phyloP scores from a whole-genome alignment of 2,888 invertebrate genomes.

The Pilophorus perplexus region DNA sequence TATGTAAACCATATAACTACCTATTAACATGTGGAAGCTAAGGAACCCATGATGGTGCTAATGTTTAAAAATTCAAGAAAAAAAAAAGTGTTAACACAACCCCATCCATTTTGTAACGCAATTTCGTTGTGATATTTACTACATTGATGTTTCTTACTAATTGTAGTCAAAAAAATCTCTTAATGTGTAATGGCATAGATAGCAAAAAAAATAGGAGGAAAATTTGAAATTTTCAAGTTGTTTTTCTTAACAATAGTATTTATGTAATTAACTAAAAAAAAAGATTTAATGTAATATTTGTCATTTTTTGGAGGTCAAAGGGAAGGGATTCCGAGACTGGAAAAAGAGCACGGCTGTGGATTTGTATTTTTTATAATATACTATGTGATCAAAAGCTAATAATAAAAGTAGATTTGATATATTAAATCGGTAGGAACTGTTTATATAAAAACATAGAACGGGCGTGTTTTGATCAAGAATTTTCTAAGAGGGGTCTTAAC shows the following conservation, averaged over 20 bases:
- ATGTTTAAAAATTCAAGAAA: too few relatives aligned
- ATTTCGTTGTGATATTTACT: conserved; percentile 49
- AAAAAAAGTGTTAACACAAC: conserved; percentile 21
- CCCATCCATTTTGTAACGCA: conserved; percentile 48
- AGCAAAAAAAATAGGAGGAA: too few relatives aligned
- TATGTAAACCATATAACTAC: too few relatives aligned
- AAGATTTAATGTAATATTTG: conserved; percentile 26
- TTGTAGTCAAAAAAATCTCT: conserved; percentile 46
- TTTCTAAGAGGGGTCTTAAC: conserved; percentile 22
- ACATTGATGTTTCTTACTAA: conserved; percentile 47
- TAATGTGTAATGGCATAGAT: conserved; percentile 41
- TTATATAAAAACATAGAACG: conserved; percentile 35
- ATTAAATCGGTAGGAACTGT: conserved; percentile 43
- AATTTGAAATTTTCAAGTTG: conserved; percentile 29
- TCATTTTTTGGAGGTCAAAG: conserved; percentile 35
- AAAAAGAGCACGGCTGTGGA: conserved; percentile 46
- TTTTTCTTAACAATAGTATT: conserved; percentile 26
- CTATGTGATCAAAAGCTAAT: conserved; percentile 45
- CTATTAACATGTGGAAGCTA: too few relatives aligned
- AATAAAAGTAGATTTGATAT: conserved; percentile 45
- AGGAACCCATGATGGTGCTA: conserved; percentile 24
- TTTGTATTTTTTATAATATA: conserved; percentile 47
- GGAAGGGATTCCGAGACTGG: conserved; percentile 43
- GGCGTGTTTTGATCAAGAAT: conserved; percentile 21
- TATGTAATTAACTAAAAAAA: conserved; percentile 23